Evolutionary conservation across 2,113 vertebrate species (phyloP).

Genomic region (Vireo altiloquus): DNA sequence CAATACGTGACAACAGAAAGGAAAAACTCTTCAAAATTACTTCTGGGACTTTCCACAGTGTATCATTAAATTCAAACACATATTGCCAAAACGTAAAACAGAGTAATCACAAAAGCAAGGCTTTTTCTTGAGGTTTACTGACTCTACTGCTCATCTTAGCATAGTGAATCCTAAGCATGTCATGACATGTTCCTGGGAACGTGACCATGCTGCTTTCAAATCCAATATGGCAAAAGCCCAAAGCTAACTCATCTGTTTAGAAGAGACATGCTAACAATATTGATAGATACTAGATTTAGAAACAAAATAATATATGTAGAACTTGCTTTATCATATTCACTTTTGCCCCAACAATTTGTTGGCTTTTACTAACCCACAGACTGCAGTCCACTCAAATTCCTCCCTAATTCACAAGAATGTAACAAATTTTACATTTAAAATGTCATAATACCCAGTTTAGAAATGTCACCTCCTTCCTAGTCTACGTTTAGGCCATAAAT

Average conservation of each 20-base stretch:
- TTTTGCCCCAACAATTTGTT: not conserved
- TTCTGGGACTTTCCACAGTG: not conserved
- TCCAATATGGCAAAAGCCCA: not conserved
- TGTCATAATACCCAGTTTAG: not conserved
- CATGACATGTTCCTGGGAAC: not conserved
- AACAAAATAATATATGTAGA: too few relatives aligned
- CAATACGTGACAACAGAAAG: not conserved
- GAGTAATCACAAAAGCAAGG: not conserved
- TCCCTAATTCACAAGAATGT: not conserved
- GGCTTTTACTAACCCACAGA: not conserved
- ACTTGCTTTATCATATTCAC: not conserved
- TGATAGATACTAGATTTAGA: too few relatives aligned
- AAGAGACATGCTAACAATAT: too few relatives aligned
- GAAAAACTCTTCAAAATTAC: not conserved
- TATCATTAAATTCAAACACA: not conserved
- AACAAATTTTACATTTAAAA: not conserved
- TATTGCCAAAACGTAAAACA: slow-evolving; percentile 2
- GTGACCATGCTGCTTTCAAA: not conserved
- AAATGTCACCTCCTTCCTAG: not conserved
- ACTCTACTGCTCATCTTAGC: not conserved
- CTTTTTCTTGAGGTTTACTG: not conserved
- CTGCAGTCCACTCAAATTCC: not conserved
- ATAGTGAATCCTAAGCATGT: not conserved
- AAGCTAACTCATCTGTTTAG: not conserved
- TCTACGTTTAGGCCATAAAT: not conserved